Conservation (phyloP, 2,113 vertebrate species). For the Penelope pileata region DNA sequence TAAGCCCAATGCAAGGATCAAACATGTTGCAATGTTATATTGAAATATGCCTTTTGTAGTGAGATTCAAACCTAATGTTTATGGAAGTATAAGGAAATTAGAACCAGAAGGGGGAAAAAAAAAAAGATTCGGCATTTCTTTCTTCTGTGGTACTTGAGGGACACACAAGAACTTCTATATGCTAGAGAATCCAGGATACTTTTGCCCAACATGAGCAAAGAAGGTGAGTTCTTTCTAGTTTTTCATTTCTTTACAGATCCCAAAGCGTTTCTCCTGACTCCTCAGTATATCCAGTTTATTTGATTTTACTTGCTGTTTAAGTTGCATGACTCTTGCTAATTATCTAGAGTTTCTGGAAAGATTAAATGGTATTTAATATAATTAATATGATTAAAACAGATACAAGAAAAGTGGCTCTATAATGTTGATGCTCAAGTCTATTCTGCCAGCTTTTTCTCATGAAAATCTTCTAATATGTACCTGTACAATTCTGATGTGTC, state of each 20-base stretch:
- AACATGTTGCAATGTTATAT: not conserved
- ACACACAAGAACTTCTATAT: not conserved
- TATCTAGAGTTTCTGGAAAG: not conserved
- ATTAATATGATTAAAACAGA: too few relatives aligned
- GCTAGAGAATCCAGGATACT: not conserved
- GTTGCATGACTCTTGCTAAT: not conserved
- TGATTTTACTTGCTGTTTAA: not conserved
- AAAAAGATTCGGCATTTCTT: not conserved
- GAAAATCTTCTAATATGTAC: not conserved
- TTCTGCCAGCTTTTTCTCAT: not conserved
- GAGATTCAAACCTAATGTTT: not conserved
- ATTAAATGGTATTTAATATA: too few relatives aligned
- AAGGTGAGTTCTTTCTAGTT: not conserved
- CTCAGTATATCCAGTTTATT: not conserved
- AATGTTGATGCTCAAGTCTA: not conserved
- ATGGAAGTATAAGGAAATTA: not conserved
- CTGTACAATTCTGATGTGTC: not conserved
- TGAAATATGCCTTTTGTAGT: not conserved
- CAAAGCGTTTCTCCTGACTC: not conserved
- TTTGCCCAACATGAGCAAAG: not conserved
- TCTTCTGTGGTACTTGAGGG: not conserved
- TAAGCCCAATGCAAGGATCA: too few relatives aligned
- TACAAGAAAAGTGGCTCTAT: not conserved
- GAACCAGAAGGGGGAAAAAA: too few relatives aligned
- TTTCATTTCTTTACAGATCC: not conserved